These are phyloP conservation scores for Colistium nudipinnis DNA, from an alignment of 2,113 vertebrate species.

Conservation along the genomic window DNA sequence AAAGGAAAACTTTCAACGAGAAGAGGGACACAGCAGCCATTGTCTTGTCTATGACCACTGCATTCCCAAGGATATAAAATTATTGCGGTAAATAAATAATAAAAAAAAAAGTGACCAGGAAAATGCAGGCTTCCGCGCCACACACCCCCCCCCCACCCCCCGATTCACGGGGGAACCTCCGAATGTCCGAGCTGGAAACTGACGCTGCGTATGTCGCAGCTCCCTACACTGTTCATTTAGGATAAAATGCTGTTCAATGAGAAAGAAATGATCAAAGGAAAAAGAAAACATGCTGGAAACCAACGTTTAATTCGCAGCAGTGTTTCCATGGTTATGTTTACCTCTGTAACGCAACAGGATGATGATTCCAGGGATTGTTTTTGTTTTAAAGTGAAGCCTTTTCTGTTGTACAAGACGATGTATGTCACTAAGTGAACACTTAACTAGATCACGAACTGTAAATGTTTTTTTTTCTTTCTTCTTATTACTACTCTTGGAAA, in stretches of 20 bases:
- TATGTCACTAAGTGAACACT: constrained; percentile 80
- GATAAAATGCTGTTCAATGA: constrained; percentile 72
- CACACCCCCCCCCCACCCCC: constrained; percentile 23
- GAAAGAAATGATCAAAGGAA: constrained; percentile 62
- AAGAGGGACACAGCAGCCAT: constrained; percentile 59
- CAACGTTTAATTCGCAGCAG: constrained; percentile 71
- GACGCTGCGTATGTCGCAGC: constrained; percentile 54
- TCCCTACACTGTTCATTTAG: constrained; percentile 77
- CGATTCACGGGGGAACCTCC: constrained; percentile 50
- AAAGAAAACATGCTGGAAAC: constrained; percentile 82
- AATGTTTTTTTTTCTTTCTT: constrained; percentile 77
- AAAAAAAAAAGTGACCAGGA: constrained; percentile 41
- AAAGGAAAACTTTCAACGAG: constrained; percentile 47
- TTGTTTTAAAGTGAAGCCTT: constrained; percentile 73
- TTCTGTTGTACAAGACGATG: constrained; percentile 78
- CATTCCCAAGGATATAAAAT: constrained; percentile 57
- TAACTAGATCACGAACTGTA: constrained; percentile 82
- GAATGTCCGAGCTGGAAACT: constrained; percentile 65
- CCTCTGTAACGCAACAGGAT: constrained; percentile 79
- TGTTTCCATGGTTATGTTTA: constrained; percentile 79
- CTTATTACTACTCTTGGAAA: constrained; percentile 83
- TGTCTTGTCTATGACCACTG: constrained; percentile 54
- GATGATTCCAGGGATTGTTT: constrained; percentile 76
- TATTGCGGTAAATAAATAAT: constrained; percentile 41
- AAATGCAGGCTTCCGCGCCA: constrained; percentile 63